A percentile compares a stretch with the other conserved stretches of the same genome.
These are phyloP conservation scores for Festucalex cinctus DNA, from an alignment of 2,113 vertebrate genomes.

Conservation along the genomic window DNA sequence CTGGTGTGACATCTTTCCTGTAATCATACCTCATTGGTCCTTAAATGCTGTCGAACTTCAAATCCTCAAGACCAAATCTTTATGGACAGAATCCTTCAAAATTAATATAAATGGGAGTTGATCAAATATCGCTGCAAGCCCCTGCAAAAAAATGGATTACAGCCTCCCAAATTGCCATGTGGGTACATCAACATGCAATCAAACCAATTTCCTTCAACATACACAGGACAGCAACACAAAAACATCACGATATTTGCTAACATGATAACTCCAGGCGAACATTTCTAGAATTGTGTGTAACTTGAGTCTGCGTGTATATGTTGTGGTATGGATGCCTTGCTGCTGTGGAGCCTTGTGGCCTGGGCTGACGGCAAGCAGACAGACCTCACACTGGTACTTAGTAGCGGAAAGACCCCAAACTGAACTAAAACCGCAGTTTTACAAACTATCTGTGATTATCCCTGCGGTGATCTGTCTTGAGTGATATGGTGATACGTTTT, in stretches of 20 bases:
- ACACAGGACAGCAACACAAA: slow-evolving; percentile 25
- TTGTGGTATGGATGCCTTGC: slow-evolving; percentile 43
- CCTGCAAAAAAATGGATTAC: not conserved
- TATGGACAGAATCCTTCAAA: no score
- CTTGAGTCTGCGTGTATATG: slow-evolving; percentile 47
- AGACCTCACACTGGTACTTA: slow-evolving; percentile 27
- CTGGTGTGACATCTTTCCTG: not conserved
- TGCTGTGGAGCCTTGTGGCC: slow-evolving; percentile 36
- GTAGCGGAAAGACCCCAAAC: slow-evolving; percentile 17
- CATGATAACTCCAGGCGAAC: slow-evolving; percentile 44
- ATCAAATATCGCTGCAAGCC: not conserved
- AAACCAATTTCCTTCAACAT: not conserved
- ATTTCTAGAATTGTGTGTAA: slow-evolving; percentile 47
- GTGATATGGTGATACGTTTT: slow-evolving; percentile 4
- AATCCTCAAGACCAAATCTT: no score
- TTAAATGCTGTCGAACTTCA: no score
- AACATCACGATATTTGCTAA: slow-evolving; percentile 29
- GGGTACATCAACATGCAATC: not conserved
- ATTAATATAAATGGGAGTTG: no score
- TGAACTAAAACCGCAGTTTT: slow-evolving; percentile 12
- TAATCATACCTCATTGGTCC: not conserved
- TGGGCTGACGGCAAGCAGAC: slow-evolving; percentile 26
- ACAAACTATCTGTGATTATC: slow-evolving; percentile 8
- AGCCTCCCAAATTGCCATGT: not conserved
- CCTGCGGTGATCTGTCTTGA: not conserved